Evolutionary conservation across 2,113 vertebrate genomes (phyloP).

Genomic region (Nesoenas mayeri): DNA sequence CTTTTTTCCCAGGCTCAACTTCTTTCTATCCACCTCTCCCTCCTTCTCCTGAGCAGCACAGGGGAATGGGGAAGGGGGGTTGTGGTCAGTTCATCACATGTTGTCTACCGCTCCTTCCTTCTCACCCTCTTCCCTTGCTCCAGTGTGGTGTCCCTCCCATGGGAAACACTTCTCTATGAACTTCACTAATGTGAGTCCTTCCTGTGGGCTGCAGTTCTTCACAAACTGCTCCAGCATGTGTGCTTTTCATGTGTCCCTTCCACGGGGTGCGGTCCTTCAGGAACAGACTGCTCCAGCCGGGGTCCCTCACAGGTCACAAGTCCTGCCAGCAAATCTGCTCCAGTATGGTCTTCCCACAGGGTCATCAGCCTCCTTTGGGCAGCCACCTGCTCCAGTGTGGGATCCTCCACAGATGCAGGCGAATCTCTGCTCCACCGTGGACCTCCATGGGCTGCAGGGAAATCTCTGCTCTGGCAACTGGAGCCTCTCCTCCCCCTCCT

Average conservation of each 20-base stretch:
- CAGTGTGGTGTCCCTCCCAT: rapidly evolving
- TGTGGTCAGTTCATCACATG: rapidly evolving
- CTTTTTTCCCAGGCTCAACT: not conserved
- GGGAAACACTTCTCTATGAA: too few relatives aligned
- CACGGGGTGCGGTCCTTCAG: not conserved
- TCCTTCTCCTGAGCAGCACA: rapidly evolving
- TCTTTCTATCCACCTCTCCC: not conserved
- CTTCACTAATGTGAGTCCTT: not conserved
- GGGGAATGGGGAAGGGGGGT: rapidly evolving
- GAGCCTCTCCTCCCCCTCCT: not conserved
- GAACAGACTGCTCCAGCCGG: not conserved
- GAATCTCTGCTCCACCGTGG: not conserved
- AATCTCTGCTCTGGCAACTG: too few relatives aligned
- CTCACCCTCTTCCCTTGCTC: not conserved
- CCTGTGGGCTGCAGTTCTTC: rapidly evolving
- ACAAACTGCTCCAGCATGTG: rapidly evolving
- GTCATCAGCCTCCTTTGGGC: too few relatives aligned
- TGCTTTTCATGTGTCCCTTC: not conserved
- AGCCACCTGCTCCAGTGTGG: too few relatives aligned
- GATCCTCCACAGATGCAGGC: too few relatives aligned
- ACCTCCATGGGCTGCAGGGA: not conserved
- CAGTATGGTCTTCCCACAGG: too few relatives aligned
- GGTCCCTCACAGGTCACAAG: too few relatives aligned
- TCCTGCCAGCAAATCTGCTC: not conserved
- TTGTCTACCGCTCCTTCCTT: rapidly evolving